Percentiles rank a stretch among this genome's conserved stretches.
phyloP scores from a whole-genome alignment of 2,113 vertebrate species.

The Atlantisia rogersi region DNA sequence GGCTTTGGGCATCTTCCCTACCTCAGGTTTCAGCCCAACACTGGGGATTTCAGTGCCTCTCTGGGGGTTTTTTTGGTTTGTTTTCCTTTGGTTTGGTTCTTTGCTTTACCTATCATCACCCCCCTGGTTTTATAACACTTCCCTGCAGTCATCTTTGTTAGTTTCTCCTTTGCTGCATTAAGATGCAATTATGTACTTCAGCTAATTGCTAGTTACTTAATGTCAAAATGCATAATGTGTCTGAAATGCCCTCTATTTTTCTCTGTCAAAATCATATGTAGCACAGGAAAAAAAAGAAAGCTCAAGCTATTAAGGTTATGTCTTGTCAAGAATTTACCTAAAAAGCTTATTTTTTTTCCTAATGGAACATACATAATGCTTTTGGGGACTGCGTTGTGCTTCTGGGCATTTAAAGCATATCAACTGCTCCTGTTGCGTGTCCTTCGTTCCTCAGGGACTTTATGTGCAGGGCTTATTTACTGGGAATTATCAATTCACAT shows the following conservation, averaged over 20 bases:
- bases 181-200: constrained; percentile 56
- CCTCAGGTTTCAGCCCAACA: background rate
- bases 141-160: background rate
- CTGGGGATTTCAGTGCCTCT: background rate
- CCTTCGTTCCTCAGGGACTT: background rate
- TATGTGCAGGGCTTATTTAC: constrained; percentile 18
- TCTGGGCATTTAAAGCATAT: background rate
- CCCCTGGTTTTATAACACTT: background rate
- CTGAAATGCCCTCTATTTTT: constrained; percentile 10
- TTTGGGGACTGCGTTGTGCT: background rate
- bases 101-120: background rate
- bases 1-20: background rate
- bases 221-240: constrained; percentile 57
- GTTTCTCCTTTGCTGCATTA: constrained; percentile 45
- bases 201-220: constrained; percentile 62
- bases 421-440: background rate
- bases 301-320: background rate
- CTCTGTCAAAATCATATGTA: background rate
- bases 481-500: constrained; percentile 48
- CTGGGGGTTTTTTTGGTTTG: too few relatives aligned
- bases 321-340: background rate
- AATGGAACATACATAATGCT: background rate
- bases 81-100: background rate
- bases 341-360: background rate
- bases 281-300: background rate